Evolutionary conservation across 1,140 invertebrate species (phyloP).

Genomic region (Stratiolaelaps scimitus): DNA sequence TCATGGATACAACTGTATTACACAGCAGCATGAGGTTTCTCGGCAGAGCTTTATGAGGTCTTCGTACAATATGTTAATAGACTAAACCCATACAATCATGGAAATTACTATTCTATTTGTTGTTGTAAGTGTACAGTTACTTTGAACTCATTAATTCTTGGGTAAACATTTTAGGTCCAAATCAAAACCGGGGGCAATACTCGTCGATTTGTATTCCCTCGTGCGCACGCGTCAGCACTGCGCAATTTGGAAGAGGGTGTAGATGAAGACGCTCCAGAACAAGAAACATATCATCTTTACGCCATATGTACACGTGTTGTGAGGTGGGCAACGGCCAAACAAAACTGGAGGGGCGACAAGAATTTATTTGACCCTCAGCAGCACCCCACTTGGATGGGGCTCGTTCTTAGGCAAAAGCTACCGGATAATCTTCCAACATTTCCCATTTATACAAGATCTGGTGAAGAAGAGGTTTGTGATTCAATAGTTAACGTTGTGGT

Average conservation of each 20-base stretch:
- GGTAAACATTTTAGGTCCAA: background rate
- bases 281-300: background rate
- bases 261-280: background rate
- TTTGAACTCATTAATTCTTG: background rate
- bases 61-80: background rate
- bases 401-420: background rate
- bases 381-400: background rate
- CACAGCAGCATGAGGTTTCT: background rate
- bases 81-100: background rate
- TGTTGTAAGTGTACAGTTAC: background rate
- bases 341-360: background rate
- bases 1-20: no score
- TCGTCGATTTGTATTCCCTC: background rate
- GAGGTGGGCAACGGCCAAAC: background rate
- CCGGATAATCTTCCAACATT: constrained; percentile 6
- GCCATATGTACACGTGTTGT: background rate
- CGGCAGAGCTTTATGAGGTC: background rate
- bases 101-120: background rate
- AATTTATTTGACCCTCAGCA: background rate
- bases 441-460: background rate
- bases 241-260: background rate
- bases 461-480: background rate
- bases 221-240: background rate
- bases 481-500: no score
- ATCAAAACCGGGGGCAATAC: background rate